Evolutionary conservation across 2,113 vertebrate genomes (phyloP).

Genomic region (Tychaedon coryphoeus): DNA sequence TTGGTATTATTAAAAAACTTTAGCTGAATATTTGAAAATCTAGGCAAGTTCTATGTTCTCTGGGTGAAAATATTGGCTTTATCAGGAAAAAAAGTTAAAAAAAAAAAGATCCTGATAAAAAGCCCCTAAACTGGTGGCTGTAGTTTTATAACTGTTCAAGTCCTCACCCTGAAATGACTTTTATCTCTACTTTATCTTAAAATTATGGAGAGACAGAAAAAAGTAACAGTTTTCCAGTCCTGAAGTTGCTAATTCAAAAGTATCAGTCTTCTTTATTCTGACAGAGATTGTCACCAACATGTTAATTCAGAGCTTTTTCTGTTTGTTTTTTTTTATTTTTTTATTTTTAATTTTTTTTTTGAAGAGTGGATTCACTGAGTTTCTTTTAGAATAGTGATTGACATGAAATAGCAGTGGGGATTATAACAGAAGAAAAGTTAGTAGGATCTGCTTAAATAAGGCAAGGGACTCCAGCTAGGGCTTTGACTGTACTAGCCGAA

Average conservation of each 20-base stretch:
- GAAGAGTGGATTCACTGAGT: background rate
- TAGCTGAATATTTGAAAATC: background rate
- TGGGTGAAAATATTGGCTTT: background rate
- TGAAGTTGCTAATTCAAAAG: background rate
- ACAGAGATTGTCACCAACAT: background rate
- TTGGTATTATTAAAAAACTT: background rate
- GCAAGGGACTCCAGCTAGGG: background rate
- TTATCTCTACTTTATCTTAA: background rate
- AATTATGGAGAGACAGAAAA: background rate
- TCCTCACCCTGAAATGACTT: background rate
- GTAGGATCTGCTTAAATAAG: background rate
- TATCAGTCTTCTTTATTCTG: background rate
- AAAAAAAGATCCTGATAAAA: background rate
- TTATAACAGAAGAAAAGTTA: background rate
- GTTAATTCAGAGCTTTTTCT: background rate
- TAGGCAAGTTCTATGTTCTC: background rate
- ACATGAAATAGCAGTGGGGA: background rate
- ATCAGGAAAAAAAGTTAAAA: background rate
- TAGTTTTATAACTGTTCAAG: background rate
- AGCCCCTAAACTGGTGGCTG: background rate
- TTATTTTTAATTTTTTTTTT: too few species aligned
- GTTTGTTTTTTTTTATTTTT: too few species aligned
- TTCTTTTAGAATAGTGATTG: constrained; percentile 4
- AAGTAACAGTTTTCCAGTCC: background rate
- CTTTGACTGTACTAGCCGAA: background rate